A percentile compares a stretch with the other conserved stretches of the same genome.
These are phyloP conservation scores for Pituophis catenifer DNA, from an alignment of 2,113 vertebrate genomes.

Conservation along the genomic window DNA sequence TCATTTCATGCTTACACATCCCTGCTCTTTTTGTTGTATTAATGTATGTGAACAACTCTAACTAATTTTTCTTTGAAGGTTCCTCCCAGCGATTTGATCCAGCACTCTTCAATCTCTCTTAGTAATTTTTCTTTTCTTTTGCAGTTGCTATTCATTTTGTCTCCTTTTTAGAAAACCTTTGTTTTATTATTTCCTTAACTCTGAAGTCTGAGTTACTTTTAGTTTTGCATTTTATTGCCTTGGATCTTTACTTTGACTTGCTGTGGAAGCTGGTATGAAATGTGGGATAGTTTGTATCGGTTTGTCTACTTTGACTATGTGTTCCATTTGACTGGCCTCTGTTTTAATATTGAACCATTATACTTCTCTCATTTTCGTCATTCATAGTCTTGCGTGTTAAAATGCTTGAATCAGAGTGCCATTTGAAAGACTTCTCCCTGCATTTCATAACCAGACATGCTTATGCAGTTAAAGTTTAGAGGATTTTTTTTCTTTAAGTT, in stretches of 20 bases:
- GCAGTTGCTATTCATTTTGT: constrained; percentile 82
- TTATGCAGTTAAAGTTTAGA: constrained; percentile 76
- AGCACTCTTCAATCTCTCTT: constrained; percentile 80
- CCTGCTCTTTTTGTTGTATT: constrained; percentile 72
- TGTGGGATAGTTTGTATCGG: constrained; percentile 71
- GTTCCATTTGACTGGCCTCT: constrained; percentile 76
- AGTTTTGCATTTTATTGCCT: constrained; percentile 73
- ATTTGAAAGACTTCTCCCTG: constrained; percentile 72
- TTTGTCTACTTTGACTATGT: constrained; percentile 64
- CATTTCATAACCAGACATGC: constrained; percentile 80
- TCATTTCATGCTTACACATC: constrained; percentile 78
- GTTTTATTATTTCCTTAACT: constrained; percentile 71
- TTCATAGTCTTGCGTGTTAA: constrained; percentile 79
- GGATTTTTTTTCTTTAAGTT: constrained; percentile 66
- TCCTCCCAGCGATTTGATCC: constrained; percentile 82
- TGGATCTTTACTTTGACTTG: constrained; percentile 77
- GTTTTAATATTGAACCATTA: constrained; percentile 65
- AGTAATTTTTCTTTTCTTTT: constrained; percentile 79
- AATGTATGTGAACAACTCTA: constrained; percentile 80
- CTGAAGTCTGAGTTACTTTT: constrained; percentile 71
- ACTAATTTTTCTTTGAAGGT: constrained; percentile 85
- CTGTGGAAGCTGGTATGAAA: constrained; percentile 84
- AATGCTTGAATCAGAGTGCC: constrained; percentile 72
- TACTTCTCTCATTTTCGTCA: constrained; percentile 68
- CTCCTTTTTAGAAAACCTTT: constrained; percentile 67